These are phyloP conservation scores for Phacellophora camtschatica DNA, from an alignment of 30 jellyfish, hydroid and myxozoan species.

Conservation along the genomic window DNA sequence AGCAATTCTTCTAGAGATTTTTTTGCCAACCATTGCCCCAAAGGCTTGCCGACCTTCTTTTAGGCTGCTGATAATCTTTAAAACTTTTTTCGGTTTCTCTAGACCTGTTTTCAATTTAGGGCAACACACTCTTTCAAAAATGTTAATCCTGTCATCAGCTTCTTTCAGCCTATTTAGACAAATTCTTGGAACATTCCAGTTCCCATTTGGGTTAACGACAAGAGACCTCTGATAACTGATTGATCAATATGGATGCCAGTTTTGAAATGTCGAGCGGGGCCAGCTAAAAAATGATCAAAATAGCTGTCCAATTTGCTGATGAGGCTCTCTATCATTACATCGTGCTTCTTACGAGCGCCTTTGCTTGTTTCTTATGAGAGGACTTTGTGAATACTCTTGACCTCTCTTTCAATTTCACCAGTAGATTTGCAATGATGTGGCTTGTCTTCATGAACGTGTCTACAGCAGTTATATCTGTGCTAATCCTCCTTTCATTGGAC, in stretches of 20 bases:
- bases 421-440: too few relatives aligned
- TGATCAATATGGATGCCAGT: neutral
- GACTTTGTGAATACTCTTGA: neutral
- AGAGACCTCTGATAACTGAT: too few relatives aligned
- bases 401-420: too few relatives aligned
- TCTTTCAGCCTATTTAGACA: neutral
- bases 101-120: neutral
- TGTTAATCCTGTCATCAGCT: neutral
- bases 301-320: neutral
- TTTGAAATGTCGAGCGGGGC: neutral
- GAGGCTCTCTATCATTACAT: constrained; percentile 3
- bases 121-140: neutral
- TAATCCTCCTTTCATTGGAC: constrained; percentile 49
- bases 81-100: neutral
- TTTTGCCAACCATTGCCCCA: neutral
- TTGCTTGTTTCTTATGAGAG: neutral
- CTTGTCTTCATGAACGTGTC: too few relatives aligned
- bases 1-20: too few relatives aligned
- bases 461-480: constrained; percentile 9
- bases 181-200: too few relatives aligned
- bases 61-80: neutral
- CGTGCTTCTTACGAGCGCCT: neutral
- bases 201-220: too few relatives aligned
- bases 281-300: constrained; percentile 1
- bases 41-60: neutral